Evolutionary conservation across 1,140 invertebrate genomes (phyloP), one percentile per base, ranked within the genome.

Genomic region (Oscheius sp.): DNA sequence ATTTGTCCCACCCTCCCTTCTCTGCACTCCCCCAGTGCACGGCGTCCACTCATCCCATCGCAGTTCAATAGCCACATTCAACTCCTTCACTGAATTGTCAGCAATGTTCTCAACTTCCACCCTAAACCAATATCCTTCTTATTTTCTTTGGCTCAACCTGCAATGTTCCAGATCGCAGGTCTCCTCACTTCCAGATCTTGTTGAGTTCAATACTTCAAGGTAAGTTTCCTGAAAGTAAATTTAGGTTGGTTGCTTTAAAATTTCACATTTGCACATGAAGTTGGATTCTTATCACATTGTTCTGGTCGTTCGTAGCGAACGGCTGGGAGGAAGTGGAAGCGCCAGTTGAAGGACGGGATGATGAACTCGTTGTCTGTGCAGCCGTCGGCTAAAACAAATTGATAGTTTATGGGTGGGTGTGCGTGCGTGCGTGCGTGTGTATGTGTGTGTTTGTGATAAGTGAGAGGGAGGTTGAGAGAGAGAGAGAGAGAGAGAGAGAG

Each of bases 281-380:
- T 23, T 26, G 49, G 49, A 23, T 55, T 23, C 4, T 13, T 23
- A 23, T 7, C 4, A 55, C 49, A 55, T 15, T 23, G 7, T 23
- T 13, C 49, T 7, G 49, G 49, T 7, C 7, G 49, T 15, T 55
- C 49, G 28, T 55, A 20, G 7, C 49, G 7, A 15, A 55, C 49
- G 49, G 49, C 49, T 20, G 66, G 66, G 32, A 68, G 49, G 23
- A 68, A 68, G 35, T 68, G 66, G 35, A 68, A 68, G n/a, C 49
- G 31, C 66, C 66, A 68, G n/a, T 68, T 68, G 20, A 55, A 32
- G 26, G 66, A 68, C n/a, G 66, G 66, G 58, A 52, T 32, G 13
- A 68, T 68, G n/a, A 23, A n/a, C 23, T 68, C 26, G 3, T 58
- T n/a, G 3, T 58, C 13, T 1, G 45, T 32, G 31, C 66, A 68